Percentiles rank a stretch among this genome's conserved stretches.
Conservation (phyloP, 2,888 invertebrate genomes). For the Eilema depressum region DNA sequence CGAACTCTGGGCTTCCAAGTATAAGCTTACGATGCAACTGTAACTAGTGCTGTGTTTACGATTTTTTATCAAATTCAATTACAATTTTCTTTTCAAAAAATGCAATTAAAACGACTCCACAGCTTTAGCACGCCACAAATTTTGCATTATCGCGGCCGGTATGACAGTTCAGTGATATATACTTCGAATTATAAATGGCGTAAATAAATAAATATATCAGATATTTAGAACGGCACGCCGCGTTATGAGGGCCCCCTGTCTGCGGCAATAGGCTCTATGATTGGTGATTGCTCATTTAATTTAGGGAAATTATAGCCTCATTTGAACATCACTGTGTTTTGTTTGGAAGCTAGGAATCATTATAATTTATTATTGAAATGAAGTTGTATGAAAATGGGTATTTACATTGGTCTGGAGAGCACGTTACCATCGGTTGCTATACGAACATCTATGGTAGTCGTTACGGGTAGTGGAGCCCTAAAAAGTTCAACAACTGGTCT, state of each 20-base stretch:
- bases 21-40: too few species aligned
- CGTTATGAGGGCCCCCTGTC: conserved; percentile 67
- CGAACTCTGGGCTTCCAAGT: too few species aligned
- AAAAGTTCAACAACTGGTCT: too few species aligned
- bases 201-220: conserved; percentile 85
- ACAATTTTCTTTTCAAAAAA: neutral
- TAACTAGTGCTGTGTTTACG: too few species aligned
- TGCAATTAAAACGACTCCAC: conserved; percentile 57
- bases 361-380: neutral
- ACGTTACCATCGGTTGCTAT: too few species aligned
- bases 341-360: neutral
- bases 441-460: too few species aligned
- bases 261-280: conserved; percentile 57
- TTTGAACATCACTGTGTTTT: conserved; percentile 10
- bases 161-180: conserved; percentile 85
- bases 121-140: conserved; percentile 67
- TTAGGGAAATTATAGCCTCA: conserved; percentile 40
- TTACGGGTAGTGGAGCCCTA: too few species aligned
- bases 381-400: too few species aligned
- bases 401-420: too few species aligned
- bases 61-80: too few species aligned
- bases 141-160: conserved; percentile 85
- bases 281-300: conserved; percentile 38
- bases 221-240: conserved; percentile 84
- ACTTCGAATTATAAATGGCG: conserved; percentile 86